phyloP scores from a whole-genome alignment of 2,888 invertebrate species.

The Hermaeophaga mercurialis region DNA sequence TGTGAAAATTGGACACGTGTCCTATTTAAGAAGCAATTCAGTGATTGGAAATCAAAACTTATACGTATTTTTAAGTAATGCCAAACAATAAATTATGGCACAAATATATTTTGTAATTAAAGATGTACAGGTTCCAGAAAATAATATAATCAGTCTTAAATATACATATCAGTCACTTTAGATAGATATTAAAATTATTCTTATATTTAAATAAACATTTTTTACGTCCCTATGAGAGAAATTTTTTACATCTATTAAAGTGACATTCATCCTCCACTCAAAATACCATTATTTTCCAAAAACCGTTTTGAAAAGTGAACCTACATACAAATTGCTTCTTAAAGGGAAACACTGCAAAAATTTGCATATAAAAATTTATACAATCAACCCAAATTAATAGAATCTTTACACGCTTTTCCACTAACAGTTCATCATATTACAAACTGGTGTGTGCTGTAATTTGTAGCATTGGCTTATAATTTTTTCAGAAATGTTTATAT shows the following conservation, averaged over 20 bases:
- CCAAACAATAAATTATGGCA: background rate
- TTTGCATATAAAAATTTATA: background rate
- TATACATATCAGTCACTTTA: background rate
- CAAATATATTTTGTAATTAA: background rate
- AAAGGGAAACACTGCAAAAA: background rate
- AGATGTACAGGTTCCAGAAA: conserved; percentile 6
- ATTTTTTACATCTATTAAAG: background rate
- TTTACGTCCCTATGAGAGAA: too few relatives aligned
- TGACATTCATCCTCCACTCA: background rate
- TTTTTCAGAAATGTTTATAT: too few relatives aligned
- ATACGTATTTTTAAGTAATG: background rate
- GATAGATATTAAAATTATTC: background rate
- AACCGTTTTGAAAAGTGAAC: too few relatives aligned
- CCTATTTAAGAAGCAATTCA: conserved; percentile 7
- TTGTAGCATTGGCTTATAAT: too few relatives aligned
- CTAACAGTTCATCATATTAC: too few relatives aligned
- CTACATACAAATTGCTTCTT: background rate
- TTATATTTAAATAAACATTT: too few relatives aligned
- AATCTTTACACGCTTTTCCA: background rate
- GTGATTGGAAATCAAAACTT: too few relatives aligned
- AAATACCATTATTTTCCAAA: conserved; percentile 1
- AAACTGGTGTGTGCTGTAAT: too few relatives aligned
- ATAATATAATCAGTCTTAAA: conserved; percentile 14
- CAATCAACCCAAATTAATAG: background rate
- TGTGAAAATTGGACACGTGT: conserved; percentile 7